Conservation (phyloP, 92 coral and sea anemone genomes). For the Porites lobata region DNA sequence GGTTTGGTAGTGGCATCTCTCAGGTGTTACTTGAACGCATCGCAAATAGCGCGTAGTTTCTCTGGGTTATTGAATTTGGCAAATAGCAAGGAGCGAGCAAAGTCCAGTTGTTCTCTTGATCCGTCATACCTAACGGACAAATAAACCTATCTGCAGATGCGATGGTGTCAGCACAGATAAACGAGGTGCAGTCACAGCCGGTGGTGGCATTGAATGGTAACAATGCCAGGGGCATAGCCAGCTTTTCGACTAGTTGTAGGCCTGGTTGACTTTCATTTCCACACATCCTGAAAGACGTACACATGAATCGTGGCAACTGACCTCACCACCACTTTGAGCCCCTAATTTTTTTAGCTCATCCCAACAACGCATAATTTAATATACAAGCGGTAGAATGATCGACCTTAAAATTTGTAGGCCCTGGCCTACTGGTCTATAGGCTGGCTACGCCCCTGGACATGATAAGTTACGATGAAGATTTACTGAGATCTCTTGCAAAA, state of each 20-base stretch:
- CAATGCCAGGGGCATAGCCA: background rate
- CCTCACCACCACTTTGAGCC: no score
- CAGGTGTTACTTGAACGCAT: slow-evolving; percentile 13
- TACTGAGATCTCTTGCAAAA: slow-evolving; percentile 14
- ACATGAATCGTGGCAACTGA: no score
- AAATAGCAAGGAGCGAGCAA: slow-evolving; percentile 47
- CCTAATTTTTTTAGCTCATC: no score
- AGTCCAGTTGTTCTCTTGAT: slow-evolving; percentile 19
- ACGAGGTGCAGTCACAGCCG: slow-evolving; percentile 60
- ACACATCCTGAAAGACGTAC: no score
- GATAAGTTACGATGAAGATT: slow-evolving; percentile 8
- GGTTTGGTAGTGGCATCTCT: slow-evolving; percentile 58
- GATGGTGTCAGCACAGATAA: slow-evolving; percentile 43
- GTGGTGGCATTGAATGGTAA: slow-evolving; percentile 50
- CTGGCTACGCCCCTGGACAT: background rate
- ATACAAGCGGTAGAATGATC: no score
- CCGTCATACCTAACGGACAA: slow-evolving; percentile 34
- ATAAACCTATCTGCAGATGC: slow-evolving; percentile 47
- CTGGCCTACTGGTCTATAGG: no score
- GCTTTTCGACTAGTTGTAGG: no score
- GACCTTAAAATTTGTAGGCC: no score
- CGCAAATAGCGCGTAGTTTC: slow-evolving; percentile 48
- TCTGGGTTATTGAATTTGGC: slow-evolving; percentile 45
- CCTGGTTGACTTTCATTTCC: no score
- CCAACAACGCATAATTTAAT: no score